Conservation (phyloP, 2,888 invertebrate species). For the Rhamnusium bicolor region DNA sequence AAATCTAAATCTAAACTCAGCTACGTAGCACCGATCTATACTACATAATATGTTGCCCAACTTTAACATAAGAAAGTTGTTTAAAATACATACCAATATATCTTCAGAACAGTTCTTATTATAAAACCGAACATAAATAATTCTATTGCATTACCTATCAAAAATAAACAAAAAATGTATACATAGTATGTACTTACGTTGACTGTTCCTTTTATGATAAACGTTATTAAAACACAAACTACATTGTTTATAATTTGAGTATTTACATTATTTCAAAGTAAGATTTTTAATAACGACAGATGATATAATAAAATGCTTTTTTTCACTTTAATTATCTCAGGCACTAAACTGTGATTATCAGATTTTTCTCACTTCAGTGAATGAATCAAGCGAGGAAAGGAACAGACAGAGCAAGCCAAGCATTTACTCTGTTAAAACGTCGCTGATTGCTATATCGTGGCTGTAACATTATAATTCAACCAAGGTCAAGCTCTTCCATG, state of each 20-base stretch:
- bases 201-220: background rate
- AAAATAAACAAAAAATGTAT: background rate
- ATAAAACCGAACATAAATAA: slow-evolving; percentile 7
- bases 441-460: slow-evolving; percentile 49
- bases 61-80: background rate
- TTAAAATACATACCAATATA: background rate
- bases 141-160: background rate
- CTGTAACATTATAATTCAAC: slow-evolving; percentile 59
- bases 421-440: slow-evolving; percentile 57
- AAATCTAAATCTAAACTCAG: too few species aligned
- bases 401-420: slow-evolving; percentile 42
- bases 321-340: slow-evolving; percentile 12
- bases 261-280: slow-evolving; percentile 20
- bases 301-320: background rate
- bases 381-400: slow-evolving; percentile 26
- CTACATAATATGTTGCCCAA: slow-evolving; percentile 24
- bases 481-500: slow-evolving; percentile 61
- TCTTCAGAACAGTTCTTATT: background rate
- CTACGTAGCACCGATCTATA: too few species aligned
- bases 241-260: slow-evolving; percentile 39
- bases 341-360: slow-evolving; percentile 28
- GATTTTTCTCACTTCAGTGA: slow-evolving; percentile 22
- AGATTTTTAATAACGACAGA: slow-evolving; percentile 6
- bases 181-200: slow-evolving; percentile 12
- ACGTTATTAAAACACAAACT: slow-evolving; percentile 31